phyloP scores from a whole-genome alignment of 2,113 vertebrate genomes.

The Numida meleagris region DNA sequence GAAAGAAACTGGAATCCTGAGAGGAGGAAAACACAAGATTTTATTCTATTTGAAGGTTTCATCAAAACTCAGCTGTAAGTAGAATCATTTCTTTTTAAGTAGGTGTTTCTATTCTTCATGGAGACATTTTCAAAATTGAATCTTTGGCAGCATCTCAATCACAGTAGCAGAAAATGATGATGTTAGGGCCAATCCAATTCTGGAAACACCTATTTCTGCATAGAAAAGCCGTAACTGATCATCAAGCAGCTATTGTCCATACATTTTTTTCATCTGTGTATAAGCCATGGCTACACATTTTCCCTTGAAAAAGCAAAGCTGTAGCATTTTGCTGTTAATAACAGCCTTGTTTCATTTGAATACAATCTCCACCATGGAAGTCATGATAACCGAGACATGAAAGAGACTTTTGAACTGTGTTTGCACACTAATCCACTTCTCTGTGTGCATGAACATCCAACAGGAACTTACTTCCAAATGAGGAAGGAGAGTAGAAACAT shows the following conservation, averaged over 20 bases:
- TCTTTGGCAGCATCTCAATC: not conserved
- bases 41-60: not conserved
- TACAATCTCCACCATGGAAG: not conserved
- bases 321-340: not conserved
- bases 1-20: not conserved
- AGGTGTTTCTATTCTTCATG: not conserved
- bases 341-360: not conserved
- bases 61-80: not conserved
- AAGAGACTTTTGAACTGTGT: not conserved
- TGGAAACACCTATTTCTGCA: not conserved
- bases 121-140: not conserved
- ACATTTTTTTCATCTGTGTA: not conserved
- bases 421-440: not conserved
- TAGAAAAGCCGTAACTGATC: not conserved
- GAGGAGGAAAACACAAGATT: not conserved
- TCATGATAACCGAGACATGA: not conserved
- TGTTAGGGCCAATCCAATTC: not conserved
- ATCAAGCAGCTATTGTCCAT: not conserved
- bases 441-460: not conserved
- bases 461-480: not conserved
- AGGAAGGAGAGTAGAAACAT: not conserved
- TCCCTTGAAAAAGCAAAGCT: not conserved
- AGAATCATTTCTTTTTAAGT: not conserved
- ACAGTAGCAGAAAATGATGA: not conserved
- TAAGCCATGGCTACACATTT: not conserved